Evolutionary conservation across 2,113 vertebrate species (phyloP).

Genomic region (Zootoca vivipara): DNA sequence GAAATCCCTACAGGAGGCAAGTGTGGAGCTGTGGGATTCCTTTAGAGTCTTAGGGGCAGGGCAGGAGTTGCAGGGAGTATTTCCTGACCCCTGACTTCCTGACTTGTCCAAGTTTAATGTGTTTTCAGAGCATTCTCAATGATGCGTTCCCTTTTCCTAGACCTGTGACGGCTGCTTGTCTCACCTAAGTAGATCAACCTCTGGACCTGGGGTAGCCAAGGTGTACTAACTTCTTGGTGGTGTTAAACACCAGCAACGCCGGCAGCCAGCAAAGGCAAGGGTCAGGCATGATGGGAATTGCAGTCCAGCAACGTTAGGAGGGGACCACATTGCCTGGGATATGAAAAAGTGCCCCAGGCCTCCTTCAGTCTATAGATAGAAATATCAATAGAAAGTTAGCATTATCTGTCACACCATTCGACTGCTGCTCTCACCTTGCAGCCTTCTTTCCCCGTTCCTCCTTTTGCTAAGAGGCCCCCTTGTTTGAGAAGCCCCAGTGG

Average conservation of each 20-base stretch:
- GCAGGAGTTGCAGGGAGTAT: neutral
- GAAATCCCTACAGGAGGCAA: neutral
- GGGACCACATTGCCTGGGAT: no score
- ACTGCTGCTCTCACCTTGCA: neutral
- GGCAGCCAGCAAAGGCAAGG: no score
- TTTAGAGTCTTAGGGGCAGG: neutral
- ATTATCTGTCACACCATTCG: neutral
- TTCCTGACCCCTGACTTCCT: no score
- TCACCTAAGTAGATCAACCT: neutral
- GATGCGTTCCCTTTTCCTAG: neutral
- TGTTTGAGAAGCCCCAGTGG: neutral
- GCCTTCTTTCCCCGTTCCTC: neutral
- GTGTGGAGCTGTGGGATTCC: neutral
- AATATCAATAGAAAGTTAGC: neutral
- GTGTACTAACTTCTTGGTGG: no score
- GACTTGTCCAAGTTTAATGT: neutral
- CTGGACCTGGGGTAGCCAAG: no score
- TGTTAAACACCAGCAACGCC: no score
- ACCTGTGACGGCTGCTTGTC: neutral
- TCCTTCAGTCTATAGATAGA: no score
- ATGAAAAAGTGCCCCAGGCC: neutral
- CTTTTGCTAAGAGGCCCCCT: neutral
- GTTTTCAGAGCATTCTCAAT: neutral
- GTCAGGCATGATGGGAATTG: no score
- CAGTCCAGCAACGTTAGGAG: no score